Evolutionary conservation across 2,888 invertebrate species (phyloP).

Genomic region (Cephonodes hylas): DNA sequence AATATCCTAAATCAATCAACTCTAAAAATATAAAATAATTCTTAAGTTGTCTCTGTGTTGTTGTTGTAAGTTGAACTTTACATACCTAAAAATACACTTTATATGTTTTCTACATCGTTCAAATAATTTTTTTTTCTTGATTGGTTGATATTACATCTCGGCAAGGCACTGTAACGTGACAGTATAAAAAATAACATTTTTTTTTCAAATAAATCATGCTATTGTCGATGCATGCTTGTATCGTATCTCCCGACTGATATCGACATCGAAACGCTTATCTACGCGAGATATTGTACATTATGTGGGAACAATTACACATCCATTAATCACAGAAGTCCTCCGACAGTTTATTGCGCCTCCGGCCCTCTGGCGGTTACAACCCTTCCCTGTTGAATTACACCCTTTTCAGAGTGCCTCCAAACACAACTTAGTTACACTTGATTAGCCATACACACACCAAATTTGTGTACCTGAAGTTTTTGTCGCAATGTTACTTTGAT

Average conservation of each 20-base stretch:
- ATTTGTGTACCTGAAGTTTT: slow-evolving; percentile 9
- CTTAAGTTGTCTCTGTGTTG: too few relatives aligned
- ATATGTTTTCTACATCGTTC: too few relatives aligned
- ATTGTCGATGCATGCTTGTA: neutral
- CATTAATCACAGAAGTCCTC: slow-evolving; percentile 70
- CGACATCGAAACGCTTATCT: slow-evolving; percentile 43
- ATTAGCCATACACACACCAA: slow-evolving; percentile 60
- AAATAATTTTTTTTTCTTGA: too few relatives aligned
- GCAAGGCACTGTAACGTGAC: too few relatives aligned
- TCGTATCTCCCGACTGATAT: neutral
- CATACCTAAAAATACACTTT: too few relatives aligned
- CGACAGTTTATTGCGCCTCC: slow-evolving; percentile 64
- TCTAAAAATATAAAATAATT: too few relatives aligned
- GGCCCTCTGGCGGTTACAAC: slow-evolving; percentile 58
- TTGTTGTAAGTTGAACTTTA: too few relatives aligned
- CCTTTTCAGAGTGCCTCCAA: slow-evolving; percentile 48
- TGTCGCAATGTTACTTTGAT: too few relatives aligned
- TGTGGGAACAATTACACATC: slow-evolving; percentile 74
- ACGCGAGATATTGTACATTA: slow-evolving; percentile 67
- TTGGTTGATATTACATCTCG: too few relatives aligned
- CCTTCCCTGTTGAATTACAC: slow-evolving; percentile 59
- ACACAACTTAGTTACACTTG: slow-evolving; percentile 61
- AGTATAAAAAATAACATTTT: too few relatives aligned
- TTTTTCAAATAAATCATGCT: too few relatives aligned
- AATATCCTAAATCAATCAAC: neutral